Conservation (phyloP, 2,888 invertebrate species). For the Leptothorax acervorum region DNA sequence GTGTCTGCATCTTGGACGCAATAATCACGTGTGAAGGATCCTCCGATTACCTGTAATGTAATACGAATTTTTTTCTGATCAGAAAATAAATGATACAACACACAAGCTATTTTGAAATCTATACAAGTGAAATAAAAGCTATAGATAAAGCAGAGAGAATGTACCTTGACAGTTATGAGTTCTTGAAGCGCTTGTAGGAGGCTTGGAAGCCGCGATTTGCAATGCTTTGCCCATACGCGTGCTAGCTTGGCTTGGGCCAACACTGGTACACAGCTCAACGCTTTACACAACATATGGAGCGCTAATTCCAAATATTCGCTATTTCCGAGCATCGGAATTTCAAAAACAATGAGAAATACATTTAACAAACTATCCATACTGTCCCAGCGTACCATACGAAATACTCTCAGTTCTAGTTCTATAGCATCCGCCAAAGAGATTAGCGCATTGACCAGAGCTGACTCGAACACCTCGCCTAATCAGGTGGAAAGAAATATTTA, state of each 20-base stretch:
- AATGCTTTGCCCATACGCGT: conserved; percentile 92
- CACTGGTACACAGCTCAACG: conserved; percentile 91
- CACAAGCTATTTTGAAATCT: neutral
- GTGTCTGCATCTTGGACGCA: conserved; percentile 94
- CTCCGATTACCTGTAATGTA: conserved; percentile 89
- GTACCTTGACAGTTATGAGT: conserved; percentile 91
- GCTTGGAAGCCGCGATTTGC: conserved; percentile 88
- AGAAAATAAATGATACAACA: neutral
- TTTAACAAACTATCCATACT: conserved; percentile 86
- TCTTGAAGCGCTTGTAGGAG: conserved; percentile 94
- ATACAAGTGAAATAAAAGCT: neutral
- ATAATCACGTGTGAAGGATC: conserved; percentile 90
- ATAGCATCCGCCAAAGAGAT: conserved; percentile 91
- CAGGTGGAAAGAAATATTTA: neutral
- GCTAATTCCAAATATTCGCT: conserved; percentile 94
- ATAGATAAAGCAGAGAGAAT: neutral
- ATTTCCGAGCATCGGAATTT: conserved; percentile 91
- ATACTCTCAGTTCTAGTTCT: conserved; percentile 90
- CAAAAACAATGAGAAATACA: conserved; percentile 91
- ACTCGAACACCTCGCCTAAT: conserved; percentile 86
- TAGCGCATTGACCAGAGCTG: conserved; percentile 91
- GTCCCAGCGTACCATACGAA: conserved; percentile 87
- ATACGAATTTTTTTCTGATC: conserved; percentile 6
- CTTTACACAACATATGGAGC: conserved; percentile 92
- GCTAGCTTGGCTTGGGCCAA: conserved; percentile 93